phyloP scores from a whole-genome alignment of 2,888 invertebrate species.

The Tenthredo amoena region DNA sequence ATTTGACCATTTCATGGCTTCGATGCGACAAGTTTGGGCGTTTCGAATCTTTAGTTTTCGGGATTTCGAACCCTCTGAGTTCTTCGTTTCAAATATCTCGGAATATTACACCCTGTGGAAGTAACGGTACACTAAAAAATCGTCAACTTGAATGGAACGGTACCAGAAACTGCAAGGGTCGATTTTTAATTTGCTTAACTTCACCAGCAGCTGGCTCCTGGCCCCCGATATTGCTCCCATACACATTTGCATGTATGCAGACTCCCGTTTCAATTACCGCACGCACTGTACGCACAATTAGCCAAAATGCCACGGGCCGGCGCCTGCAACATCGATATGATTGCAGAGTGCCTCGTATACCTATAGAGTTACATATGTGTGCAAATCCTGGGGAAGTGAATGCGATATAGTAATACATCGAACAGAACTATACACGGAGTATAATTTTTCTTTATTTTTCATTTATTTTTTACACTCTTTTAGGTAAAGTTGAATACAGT shows the following conservation, averaged over 20 bases:
- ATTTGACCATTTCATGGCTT: background rate
- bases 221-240: background rate
- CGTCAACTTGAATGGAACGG: background rate
- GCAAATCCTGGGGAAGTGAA: background rate
- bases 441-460: background rate
- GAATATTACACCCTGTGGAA: too few relatives aligned
- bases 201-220: constrained; percentile 5
- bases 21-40: too few relatives aligned
- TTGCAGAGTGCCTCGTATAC: background rate
- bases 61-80: too few relatives aligned
- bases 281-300: constrained; percentile 50
- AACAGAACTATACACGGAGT: background rate
- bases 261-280: constrained; percentile 41
- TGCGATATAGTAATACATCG: background rate
- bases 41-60: too few relatives aligned
- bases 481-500: background rate
- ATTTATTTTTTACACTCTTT: background rate
- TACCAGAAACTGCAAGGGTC: background rate
- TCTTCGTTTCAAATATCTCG: too few relatives aligned
- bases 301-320: constrained; percentile 32
- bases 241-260: background rate
- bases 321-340: constrained; percentile 32
- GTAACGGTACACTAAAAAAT: background rate
- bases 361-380: background rate
- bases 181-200: constrained; percentile 40